A percentile compares a stretch with the other conserved stretches of the same genome.
phyloP scores from a whole-genome alignment of 2,113 vertebrate genomes.

The Pitta sordida region DNA sequence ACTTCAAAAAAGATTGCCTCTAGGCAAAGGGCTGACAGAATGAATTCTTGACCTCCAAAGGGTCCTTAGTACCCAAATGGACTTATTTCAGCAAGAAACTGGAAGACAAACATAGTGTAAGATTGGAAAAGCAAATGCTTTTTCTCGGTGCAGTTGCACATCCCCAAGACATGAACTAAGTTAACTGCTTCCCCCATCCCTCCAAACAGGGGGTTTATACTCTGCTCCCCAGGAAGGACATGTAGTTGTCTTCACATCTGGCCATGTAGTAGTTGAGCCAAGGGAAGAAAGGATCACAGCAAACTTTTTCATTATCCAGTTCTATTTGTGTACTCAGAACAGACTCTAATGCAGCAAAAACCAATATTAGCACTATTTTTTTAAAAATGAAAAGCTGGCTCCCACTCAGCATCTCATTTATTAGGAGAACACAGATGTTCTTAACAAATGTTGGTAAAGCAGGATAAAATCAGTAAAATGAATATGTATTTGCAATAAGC shows the following conservation, averaged over 20 bases:
- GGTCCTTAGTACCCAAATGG: neutral
- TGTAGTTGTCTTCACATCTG: neutral
- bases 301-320: neutral
- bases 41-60: neutral
- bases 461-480: slow-evolving; percentile 8
- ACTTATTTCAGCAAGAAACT: neutral
- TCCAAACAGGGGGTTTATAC: neutral
- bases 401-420: neutral
- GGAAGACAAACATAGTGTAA: neutral
- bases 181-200: neutral
- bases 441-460: neutral
- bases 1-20: neutral
- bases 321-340: neutral
- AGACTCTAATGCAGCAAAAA: neutral
- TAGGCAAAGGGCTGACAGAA: neutral
- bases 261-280: neutral
- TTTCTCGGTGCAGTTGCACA: neutral
- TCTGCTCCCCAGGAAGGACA: neutral
- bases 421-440: slow-evolving; percentile 2
- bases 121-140: neutral
- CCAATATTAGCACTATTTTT: neutral
- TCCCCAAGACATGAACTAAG: fast-evolving
- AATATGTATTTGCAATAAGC: neutral
- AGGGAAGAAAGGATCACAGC: neutral
- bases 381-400: neutral